Base-by-base conservation (phyloP, 2,797 vertebrate genomes). In the Periophthalmus magnuspinnatus region DNA sequence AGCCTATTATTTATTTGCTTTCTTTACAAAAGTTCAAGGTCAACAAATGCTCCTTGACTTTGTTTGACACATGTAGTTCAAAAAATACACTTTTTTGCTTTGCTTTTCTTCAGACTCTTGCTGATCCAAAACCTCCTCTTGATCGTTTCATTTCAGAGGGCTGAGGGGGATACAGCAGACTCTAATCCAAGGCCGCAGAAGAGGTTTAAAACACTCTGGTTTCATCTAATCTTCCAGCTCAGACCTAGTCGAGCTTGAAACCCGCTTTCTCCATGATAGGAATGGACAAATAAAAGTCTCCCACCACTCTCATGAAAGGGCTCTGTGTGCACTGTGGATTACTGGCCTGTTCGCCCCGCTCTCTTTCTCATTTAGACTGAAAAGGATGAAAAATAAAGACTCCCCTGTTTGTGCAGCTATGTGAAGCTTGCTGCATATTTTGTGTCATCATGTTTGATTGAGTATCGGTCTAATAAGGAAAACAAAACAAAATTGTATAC, bases 151-250 rank as follows among this genome's bases (percentile, higher is more conserved):
- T 93, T 89, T 90, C 88, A 82, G 81, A 85, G 87, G 86, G 87
- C 88, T 85, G 84, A 80, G 90, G 85, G 83, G 91, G 90, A 32
- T 48, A 32, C 89, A 92, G 84, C 92, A 91, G 68, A 92, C 90
- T 94, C 90, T 97, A 97, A 99, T 98, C 96, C 96, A 92, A 81
- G 86, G 90, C 91, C 94, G 93, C 94, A 93, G 93, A 96, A 92
- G 93, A 93, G 95, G 94, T 95, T 97, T 97, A 98, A 94, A 93
- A 93, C 93, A 93, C 98, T 99, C 95, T 88, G 91, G 96, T 98
- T 99, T 97, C 97, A 97, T 91, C 93, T 98, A 98, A 98, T 98
- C 96, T 97, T 79, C 93, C 95, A 95, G 95, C 93, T 93, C 93
- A 95, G 95, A 89, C 92, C 90, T 86, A 92, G 89, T 87, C 88